Evolutionary conservation across 1,140 invertebrate genomes (phyloP).

Genomic region (Ceratina calcarata): DNA sequence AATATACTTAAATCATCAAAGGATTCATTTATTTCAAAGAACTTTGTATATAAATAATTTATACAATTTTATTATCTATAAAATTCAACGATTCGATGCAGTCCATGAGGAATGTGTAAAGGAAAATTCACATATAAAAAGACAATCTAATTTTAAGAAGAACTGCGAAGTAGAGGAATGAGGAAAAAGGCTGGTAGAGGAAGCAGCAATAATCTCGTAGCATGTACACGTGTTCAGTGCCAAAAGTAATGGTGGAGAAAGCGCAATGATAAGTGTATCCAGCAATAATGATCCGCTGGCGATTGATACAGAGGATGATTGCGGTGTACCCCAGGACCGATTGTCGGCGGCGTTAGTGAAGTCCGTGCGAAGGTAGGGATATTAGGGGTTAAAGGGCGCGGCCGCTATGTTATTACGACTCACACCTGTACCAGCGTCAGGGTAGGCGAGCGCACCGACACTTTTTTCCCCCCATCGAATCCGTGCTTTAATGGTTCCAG

Average conservation of each 20-base stretch:
- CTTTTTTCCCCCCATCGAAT: slow-evolving; percentile 55
- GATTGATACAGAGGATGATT: slow-evolving; percentile 79
- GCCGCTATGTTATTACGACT: slow-evolving; percentile 78
- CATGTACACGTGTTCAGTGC: not conserved
- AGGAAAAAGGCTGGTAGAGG: not conserved
- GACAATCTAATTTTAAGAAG: not conserved
- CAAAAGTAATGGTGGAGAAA: slow-evolving; percentile 36
- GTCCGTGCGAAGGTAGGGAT: slow-evolving; percentile 67
- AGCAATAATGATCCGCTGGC: slow-evolving; percentile 75
- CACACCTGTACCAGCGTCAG: slow-evolving; percentile 74
- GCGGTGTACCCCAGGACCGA: slow-evolving; percentile 69
- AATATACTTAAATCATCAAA: too few species aligned
- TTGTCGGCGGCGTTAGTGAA: slow-evolving; percentile 75
- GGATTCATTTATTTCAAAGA: too few species aligned
- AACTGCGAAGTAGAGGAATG: not conserved
- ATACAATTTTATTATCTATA: too few species aligned
- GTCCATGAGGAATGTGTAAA: too few species aligned
- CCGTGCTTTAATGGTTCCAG: slow-evolving; percentile 58
- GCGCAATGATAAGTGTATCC: slow-evolving; percentile 74
- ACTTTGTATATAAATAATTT: too few species aligned
- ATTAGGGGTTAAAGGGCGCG: slow-evolving; percentile 74
- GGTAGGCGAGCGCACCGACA: slow-evolving; percentile 57
- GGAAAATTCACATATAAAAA: not conserved
- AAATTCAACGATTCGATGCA: not conserved
- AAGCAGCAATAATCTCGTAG: too few species aligned